These are phyloP conservation scores for Paguma larvata DNA, from an alignment of 2,797 vertebrate genomes.

Conservation along the genomic window DNA sequence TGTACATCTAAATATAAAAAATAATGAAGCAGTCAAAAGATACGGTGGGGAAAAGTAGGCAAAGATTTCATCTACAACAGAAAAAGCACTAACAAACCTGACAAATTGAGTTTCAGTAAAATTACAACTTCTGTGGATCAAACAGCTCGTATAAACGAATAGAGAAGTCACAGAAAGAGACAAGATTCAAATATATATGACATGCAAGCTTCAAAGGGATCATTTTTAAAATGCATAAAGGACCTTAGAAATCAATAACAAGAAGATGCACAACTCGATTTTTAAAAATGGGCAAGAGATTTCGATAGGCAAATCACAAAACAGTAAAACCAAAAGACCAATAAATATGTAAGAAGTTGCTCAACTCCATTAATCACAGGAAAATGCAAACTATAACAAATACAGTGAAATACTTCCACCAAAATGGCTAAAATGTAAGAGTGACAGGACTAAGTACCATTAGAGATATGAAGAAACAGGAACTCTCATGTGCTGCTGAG, in stretches of 20 bases:
- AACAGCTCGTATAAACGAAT: neutral
- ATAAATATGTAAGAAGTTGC: neutral
- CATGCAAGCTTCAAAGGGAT: neutral
- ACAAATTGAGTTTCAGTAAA: slow-evolving; percentile 2
- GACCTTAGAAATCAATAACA: neutral
- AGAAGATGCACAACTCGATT: neutral
- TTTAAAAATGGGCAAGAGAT: neutral
- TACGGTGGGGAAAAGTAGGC: neutral
- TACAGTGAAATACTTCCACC: neutral
- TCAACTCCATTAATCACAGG: neutral
- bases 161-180: neutral
- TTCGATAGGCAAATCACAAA: slow-evolving; percentile 47
- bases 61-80: neutral
- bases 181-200: neutral
- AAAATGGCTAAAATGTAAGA: neutral
- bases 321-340: neutral
- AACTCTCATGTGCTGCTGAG: neutral
- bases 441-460: neutral
- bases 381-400: slow-evolving; percentile 3
- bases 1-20: neutral
- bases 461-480: neutral
- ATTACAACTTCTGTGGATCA: neutral
- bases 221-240: slow-evolving; percentile 29
- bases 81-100: neutral
- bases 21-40: neutral